Base-by-base conservation (phyloP, 2,797 vertebrate species). In the Pipistrellus nathusii region DNA sequence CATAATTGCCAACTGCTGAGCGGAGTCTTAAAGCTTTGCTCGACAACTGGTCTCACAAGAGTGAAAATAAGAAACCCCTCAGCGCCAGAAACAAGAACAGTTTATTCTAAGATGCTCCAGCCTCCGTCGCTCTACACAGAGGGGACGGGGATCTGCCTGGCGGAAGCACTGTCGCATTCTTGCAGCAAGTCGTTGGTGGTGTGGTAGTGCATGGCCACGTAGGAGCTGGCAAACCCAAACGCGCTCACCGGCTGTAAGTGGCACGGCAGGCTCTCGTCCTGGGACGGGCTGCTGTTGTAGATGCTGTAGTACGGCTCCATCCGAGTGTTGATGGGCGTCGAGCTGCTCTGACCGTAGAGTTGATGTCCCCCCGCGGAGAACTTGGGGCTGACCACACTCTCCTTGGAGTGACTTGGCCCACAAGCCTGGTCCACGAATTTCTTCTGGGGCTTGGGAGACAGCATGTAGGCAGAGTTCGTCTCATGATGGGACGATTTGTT, bases 401-500 rank as follows among this genome's bases (percentile, higher is more conserved):
- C 99, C 97, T 98, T 99, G 0, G 97, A 97, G 27, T 97, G 99
- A 91, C 99, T 99, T 15, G 99, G 99, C 30, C 99, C 99, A 2
- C 99, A 99, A 0, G 99, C 99, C 97, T 99, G 99, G 97, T 99
- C 99, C 93, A 99, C 98, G 92, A 99, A 98, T 97, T 99, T 99
- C 95, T 99, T 99, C 95, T 99, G 99, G 0, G 99, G 99, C 96
- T 99, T 99, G 18, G 99, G 99, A 8, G 99, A 99, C 92, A 99
- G 96, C 96, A 99, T 96, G 35, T 99, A 99, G 0, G 99, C 99
- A 0, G 99, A 99, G 98, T 99, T 99, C 94, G 99, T 99, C 97
- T 99, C 99, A 0, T 99, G 99, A 96, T 99, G 99, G 18, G 99
- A 99, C 1, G 99, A 99, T 95, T 99, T 99, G 98, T 99, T 99